Percentiles rank a stretch among this genome's conserved stretches.
These are phyloP conservation scores for Lota lota DNA, from an alignment of 2,113 vertebrate genomes.

Conservation along the genomic window DNA sequence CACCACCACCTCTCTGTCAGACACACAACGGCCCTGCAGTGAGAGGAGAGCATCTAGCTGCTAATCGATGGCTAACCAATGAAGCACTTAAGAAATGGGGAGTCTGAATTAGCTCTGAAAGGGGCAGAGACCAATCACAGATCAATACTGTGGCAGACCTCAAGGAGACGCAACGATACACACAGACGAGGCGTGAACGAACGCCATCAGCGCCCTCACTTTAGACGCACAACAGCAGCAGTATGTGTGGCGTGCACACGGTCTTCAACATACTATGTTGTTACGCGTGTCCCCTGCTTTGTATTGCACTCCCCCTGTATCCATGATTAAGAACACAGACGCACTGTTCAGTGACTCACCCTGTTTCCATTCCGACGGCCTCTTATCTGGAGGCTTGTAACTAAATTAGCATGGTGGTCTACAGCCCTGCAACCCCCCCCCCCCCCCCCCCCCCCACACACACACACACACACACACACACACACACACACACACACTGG, in stretches of 20 bases:
- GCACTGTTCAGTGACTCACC: background rate
- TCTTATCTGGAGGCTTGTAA: background rate
- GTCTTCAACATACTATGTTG: no score
- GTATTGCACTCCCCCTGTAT: background rate
- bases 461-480: no score
- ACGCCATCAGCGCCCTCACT: no score
- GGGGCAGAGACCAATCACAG: background rate
- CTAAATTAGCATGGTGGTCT: background rate
- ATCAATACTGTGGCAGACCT: no score
- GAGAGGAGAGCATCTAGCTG: background rate
- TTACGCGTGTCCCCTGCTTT: no score
- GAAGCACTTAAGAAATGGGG: slow-evolving; percentile 12
- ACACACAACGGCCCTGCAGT: background rate
- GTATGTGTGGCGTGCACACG: no score
- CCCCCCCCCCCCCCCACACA: no score
- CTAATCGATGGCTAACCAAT: slow-evolving; percentile 13
- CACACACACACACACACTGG: no score
- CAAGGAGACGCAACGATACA: background rate
- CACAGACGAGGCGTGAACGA: background rate
- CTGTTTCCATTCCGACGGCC: background rate
- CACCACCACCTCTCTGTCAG: background rate
- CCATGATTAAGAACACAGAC: background rate
- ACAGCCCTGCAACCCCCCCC: no score
- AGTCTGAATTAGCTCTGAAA: slow-evolving; percentile 7
- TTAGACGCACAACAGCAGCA: no score